Percentiles rank a stretch among this genome's conserved stretches.
These are phyloP conservation scores for Anoura caudifer DNA, from an alignment of 2,113 vertebrate genomes.

Conservation along the genomic window DNA sequence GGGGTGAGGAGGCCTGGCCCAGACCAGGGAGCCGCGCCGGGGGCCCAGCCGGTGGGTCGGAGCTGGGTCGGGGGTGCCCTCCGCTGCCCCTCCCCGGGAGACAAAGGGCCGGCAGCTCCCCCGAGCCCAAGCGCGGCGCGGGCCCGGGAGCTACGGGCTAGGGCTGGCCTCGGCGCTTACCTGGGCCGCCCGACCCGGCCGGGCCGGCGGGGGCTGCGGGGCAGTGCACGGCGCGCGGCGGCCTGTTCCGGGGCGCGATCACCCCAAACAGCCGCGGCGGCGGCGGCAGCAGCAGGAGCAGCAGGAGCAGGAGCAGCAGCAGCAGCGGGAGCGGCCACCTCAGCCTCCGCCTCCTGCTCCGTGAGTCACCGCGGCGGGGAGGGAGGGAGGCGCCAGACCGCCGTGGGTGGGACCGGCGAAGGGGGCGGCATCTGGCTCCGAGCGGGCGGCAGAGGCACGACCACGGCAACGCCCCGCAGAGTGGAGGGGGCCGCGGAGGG, in stretches of 20 bases:
- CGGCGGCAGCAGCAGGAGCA: background rate
- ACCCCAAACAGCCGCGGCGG: constrained; percentile 38
- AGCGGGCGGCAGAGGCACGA: constrained; percentile 61
- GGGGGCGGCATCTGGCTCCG: constrained; percentile 64
- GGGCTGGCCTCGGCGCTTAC: constrained; percentile 58
- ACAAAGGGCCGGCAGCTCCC: constrained; percentile 70
- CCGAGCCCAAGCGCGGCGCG: background rate
- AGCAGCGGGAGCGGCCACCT: constrained; percentile 64
- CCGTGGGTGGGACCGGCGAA: constrained; percentile 73
- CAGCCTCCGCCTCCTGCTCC: constrained; percentile 77
- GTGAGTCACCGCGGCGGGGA: constrained; percentile 79
- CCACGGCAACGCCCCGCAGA: constrained; percentile 45
- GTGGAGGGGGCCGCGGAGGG: background rate
- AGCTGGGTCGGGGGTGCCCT: constrained; percentile 39
- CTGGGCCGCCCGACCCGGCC: constrained; percentile 53
- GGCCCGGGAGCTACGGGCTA: constrained; percentile 40
- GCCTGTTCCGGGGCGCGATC: constrained; percentile 63
- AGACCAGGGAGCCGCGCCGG: constrained; percentile 11
- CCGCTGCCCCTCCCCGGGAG: constrained; percentile 69
- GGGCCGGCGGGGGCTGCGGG: constrained; percentile 49
- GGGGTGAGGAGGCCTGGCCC: background rate
- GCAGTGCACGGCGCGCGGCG: constrained; percentile 27
- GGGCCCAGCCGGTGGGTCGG: background rate
- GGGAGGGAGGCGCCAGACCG: constrained; percentile 74
- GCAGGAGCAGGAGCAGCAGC: background rate